Base-by-base conservation (phyloP, 1,140 invertebrate species). In the Drosophila azteca region DNA sequence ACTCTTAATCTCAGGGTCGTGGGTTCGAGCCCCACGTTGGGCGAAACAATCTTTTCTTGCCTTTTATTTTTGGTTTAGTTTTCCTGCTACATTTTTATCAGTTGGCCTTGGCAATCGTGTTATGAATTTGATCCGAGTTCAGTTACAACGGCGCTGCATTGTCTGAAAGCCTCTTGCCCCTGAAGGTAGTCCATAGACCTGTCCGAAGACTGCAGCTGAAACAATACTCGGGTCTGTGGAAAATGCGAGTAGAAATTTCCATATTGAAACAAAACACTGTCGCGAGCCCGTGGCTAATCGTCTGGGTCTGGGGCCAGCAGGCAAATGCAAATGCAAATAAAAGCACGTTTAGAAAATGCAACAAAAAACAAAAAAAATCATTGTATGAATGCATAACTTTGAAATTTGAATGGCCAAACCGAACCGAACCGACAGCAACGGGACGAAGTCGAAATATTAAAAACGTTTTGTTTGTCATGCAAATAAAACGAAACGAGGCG, bases 1-100 rank as follows among this genome's bases (percentile, higher is more conserved):
- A 96, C 95, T 96, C 95, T 96, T 96, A 96, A 96, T 96, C 95
- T 96, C 95, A 95, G 95, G 95, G 95, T 96, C 96, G 95, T 96
- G 95, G 95, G 95, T 96, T 96, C 95, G 95, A 96, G 95, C 95
- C 95, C 95, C 95, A 96, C 95, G 95, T 96, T 96, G 95, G 95
- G 95, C 95, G 95, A 41, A 88, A 44, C 17, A 63, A 81, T 90
- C 7, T 43, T 45, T 15, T 8, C n/a, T 48, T 22, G 72, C 13
- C 41, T n/a, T 31, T 20, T 29, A 24, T 44, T 8, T 39, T 5
- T 39, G 35, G 35, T 13, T 58, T 43, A 39, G 20, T 54, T 54
- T 41, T n/a, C 20, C 52, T 31, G 2, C 35, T 13, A 22, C 11
- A 6, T 5, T 26, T 35, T 15, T 59, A 41, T 49, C 2, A 6